Base-by-base conservation (phyloP, 2,888 invertebrate species). In the Tillus elongatus region DNA sequence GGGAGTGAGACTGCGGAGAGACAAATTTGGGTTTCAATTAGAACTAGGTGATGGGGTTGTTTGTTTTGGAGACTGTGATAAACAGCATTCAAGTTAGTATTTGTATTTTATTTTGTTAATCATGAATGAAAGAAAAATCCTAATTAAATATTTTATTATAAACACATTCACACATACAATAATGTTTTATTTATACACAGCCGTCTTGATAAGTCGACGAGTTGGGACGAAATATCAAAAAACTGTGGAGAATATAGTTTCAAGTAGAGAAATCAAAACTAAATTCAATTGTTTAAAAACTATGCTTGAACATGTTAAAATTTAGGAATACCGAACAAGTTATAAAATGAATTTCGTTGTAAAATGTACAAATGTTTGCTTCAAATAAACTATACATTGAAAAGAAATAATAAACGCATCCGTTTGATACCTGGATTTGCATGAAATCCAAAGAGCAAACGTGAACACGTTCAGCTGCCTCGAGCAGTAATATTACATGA, bases 151-250 rank as follows among this genome's bases (percentile, higher is more conserved):
- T 56, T 57, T 58, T 61, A 58, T 57, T 59, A 60, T 63, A 62
- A 64, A 64, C 65, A 65, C 66, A 64, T 64, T 63, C 66, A 66
- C 66, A 64, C 64, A 51, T 65, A 66, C 61, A 65, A 51, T 36
- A 40, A 45, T 50, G 52, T 56, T 54, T 51, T 53, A 52, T 50
- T 52, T 52, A 50, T 47, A 52, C 61, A 63, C 63, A 65, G 61
- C 60, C 60, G 46, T 56, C 57, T 59, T 62, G 64, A 64, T 63
- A 63, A 58, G 54, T 61, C 58, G 57, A 45, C 46, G 43, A 41
- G 44, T 51, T 51, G 54, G 53, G 52, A 46, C 54, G 58, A 58
- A 55, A 54, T 58, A 61, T 61, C 61, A 62, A 61, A 62, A 52
- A 54, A 53, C 46, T 38, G 46, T 41, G 45, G 13, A 53, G 54